phyloP scores from a whole-genome alignment of 2,888 invertebrate genomes.

The Catocala sponsa region DNA sequence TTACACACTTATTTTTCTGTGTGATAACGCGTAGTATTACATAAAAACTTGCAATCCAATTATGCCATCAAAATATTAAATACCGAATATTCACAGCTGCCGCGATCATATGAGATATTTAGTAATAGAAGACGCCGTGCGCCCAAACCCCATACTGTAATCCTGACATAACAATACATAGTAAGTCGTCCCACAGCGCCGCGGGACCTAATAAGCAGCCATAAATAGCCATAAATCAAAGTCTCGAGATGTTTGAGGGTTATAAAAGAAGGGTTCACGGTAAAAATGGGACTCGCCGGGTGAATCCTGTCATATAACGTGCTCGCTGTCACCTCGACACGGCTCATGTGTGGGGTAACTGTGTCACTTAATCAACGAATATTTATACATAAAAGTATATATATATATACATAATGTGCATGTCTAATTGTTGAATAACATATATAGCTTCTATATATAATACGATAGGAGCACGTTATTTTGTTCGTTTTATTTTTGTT shows the following conservation, averaged over 20 bases:
- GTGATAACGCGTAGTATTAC: too few species aligned
- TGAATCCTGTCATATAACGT: slow-evolving; percentile 12
- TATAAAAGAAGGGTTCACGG: slow-evolving; percentile 19
- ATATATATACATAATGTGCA: too few species aligned
- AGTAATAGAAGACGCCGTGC: too few species aligned
- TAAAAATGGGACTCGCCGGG: slow-evolving; percentile 7
- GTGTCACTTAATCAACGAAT: too few species aligned
- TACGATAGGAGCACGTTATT: too few species aligned
- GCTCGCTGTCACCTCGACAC: slow-evolving; percentile 15
- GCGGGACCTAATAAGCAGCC: slow-evolving; percentile 26
- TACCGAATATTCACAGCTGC: background rate
- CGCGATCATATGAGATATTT: background rate
- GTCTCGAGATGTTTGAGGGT: slow-evolving; percentile 40
- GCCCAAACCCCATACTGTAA: slow-evolving; percentile 11
- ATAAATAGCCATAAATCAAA: slow-evolving; percentile 52
- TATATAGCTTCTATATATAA: too few species aligned
- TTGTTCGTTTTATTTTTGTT: too few species aligned
- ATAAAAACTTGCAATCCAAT: too few species aligned
- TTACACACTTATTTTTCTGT: background rate
- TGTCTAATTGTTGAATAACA: too few species aligned
- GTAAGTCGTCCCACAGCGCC: slow-evolving; percentile 6
- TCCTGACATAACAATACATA: slow-evolving; percentile 13
- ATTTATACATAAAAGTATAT: too few species aligned
- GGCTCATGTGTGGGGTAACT: background rate
- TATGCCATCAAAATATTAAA: too few species aligned